Conservation (phyloP, 2,113 vertebrate species). For the Uropsilus gracilis region DNA sequence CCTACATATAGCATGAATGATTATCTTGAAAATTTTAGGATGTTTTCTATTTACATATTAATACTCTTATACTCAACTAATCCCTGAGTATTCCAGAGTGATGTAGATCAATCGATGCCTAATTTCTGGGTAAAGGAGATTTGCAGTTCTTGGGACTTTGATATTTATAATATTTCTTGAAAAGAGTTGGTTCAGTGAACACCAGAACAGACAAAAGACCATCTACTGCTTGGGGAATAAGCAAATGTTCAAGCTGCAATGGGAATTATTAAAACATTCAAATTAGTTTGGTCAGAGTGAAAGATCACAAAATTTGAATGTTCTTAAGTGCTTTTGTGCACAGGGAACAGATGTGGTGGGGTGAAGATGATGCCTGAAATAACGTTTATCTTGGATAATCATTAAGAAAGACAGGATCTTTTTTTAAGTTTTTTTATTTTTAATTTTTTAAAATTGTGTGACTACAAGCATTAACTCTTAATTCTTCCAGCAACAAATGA, state of each 20-base stretch:
- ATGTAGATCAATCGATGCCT: not conserved
- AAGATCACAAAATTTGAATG: not conserved
- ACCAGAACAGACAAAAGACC: not conserved
- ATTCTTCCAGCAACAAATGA: not conserved
- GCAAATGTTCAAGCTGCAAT: not conserved
- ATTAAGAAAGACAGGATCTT: not conserved
- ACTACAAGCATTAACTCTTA: not conserved
- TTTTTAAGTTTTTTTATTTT: not conserved
- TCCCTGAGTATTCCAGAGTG: not conserved
- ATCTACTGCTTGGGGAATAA: not conserved
- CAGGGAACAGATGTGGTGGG: too few species aligned
- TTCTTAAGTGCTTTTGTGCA: not conserved
- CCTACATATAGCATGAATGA: not conserved
- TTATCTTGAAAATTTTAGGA: not conserved
- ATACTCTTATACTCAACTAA: not conserved
- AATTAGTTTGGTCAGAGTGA: not conserved
- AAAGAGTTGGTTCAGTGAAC: not conserved
- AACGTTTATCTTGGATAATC: not conserved
- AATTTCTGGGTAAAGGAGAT: not conserved
- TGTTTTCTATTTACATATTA: not conserved
- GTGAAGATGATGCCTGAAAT: not conserved
- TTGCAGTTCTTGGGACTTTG: not conserved
- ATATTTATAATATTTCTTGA: not conserved
- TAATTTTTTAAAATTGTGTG: not conserved
- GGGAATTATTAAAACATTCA: slow-evolving; percentile 47